phyloP scores from a whole-genome alignment of 1,140 invertebrate species.

The Conopomorpha cramerella region DNA sequence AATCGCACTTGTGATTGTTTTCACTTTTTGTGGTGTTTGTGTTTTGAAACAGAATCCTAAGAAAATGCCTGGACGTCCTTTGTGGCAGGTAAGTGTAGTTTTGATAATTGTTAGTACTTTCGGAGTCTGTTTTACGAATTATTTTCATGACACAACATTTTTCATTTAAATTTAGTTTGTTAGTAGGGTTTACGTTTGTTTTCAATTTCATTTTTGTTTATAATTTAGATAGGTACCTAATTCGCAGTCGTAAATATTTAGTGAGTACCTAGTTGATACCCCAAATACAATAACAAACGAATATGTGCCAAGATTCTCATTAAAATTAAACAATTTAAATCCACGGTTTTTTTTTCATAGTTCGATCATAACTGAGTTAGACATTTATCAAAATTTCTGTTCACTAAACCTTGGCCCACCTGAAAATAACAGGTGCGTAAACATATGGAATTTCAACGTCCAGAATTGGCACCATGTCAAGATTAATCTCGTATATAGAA shows the following conservation, averaged over 20 bases:
- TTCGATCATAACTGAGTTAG: background rate
- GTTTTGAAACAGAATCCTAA: slow-evolving; percentile 15
- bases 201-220: too few species aligned
- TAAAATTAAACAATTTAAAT: background rate
- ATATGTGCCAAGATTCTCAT: background rate
- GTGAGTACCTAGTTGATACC: background rate
- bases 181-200: too few species aligned
- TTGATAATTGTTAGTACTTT: too few species aligned
- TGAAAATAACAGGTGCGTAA: slow-evolving; percentile 38
- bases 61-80: slow-evolving; percentile 59
- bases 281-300: background rate
- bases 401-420: slow-evolving; percentile 23
- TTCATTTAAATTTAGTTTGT: too few species aligned
- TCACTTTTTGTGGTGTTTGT: slow-evolving; percentile 20
- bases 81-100: slow-evolving; percentile 61
- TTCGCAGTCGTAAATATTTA: background rate
- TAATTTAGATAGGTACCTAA: background rate
- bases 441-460: slow-evolving; percentile 7
- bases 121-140: slow-evolving; percentile 5
- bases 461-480: slow-evolving; percentile 1
- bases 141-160: too few species aligned
- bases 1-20: slow-evolving; percentile 24
- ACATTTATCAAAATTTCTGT: slow-evolving; percentile 4
- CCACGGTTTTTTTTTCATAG: background rate
- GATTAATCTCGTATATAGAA: too few species aligned